Evolutionary conservation across 2,797 vertebrate genomes (phyloP).

Genomic region (Cyprinella venusta): DNA sequence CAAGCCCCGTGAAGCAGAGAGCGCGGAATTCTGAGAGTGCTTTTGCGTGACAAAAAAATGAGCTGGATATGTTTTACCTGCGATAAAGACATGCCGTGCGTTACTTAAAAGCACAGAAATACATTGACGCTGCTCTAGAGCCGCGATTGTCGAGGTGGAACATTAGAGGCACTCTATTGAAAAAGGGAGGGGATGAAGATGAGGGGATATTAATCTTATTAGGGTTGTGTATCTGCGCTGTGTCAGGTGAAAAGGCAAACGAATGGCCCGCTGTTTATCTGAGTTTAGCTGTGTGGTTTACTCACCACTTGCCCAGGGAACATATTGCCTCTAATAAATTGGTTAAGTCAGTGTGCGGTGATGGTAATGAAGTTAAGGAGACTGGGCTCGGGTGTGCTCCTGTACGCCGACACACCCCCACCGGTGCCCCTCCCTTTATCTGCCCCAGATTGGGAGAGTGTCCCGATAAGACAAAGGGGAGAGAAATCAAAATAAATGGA

Average conservation of each 20-base stretch:
- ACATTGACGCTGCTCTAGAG: slow-evolving; percentile 49
- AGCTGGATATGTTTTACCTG: slow-evolving; percentile 58
- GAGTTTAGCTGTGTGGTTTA: slow-evolving; percentile 90
- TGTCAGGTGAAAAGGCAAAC: slow-evolving; percentile 97
- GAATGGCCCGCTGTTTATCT: slow-evolving; percentile 96
- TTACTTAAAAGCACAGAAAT: not conserved
- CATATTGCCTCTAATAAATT: slow-evolving; percentile 93
- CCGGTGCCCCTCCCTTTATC: slow-evolving; percentile 83
- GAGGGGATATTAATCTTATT: slow-evolving; percentile 91
- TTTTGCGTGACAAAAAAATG: slow-evolving; percentile 57
- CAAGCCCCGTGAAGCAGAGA: slow-evolving; percentile 73
- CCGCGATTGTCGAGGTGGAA: slow-evolving; percentile 64
- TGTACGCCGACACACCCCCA: slow-evolving; percentile 64
- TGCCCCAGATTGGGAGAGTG: slow-evolving; percentile 92
- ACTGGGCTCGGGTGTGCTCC: slow-evolving; percentile 74
- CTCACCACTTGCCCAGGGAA: slow-evolving; percentile 85
- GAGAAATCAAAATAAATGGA: slow-evolving; percentile 99
- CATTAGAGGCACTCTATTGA: slow-evolving; percentile 70
- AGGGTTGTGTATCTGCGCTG: slow-evolving; percentile 92
- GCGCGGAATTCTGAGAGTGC: slow-evolving; percentile 62
- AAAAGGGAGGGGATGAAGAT: slow-evolving; percentile 74
- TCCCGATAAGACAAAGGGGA: slow-evolving; percentile 96
- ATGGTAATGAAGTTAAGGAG: slow-evolving; percentile 91
- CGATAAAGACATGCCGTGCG: slow-evolving; percentile 50
- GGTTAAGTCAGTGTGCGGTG: slow-evolving; percentile 84